Base-by-base conservation (phyloP, 1,140 invertebrate genomes). In the Oreohelix idahoensis region DNA sequence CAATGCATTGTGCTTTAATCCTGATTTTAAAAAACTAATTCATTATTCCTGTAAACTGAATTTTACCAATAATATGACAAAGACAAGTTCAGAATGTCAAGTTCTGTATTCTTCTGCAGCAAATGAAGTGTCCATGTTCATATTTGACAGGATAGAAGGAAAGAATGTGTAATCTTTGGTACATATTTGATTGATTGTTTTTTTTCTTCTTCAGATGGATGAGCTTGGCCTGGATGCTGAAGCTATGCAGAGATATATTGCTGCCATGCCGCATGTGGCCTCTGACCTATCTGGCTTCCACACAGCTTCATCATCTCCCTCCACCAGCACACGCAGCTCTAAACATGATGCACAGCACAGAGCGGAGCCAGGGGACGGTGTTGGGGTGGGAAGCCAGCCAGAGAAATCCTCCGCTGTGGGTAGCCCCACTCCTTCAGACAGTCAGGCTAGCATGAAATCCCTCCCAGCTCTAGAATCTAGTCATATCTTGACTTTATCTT, bases 151-250 rank as follows among this genome's bases (percentile, higher is more conserved):
- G n/a, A n/a, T n/a, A 49, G 45, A 49, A 49, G 45, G 17, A 17
- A 49, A 49, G 10, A 49, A 17, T 17, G 45, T 49, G 8, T 49
- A 49, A 49, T 17, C 17, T 49, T 49, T 49, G 45, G 17, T 49
- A 11, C 45, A 49, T 49, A 17, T 8, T 11, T 49, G 45, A 49
- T n/a, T n/a, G 45, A 11, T 49, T 49, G 4, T 77, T 53, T 78
- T 20, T 58, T 1, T 36, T 63, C 17, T 4, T 49, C 38, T 75
- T 29, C 80, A 74, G 80, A 82, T 74, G 79, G 88, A 89, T 74
- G 88, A 89, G 36, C 49, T 88, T 8, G 80, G 86, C 5, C 82
- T 89, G 35, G 88, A 89, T 75, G 78, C 87, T 39, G 88, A 89
- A 77, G 83, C 85, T 39, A 85, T 89, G 38, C 85, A 89, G 79